These are phyloP conservation scores for Polymixis lichenea DNA, from an alignment of 2,888 invertebrate genomes.

Conservation along the genomic window DNA sequence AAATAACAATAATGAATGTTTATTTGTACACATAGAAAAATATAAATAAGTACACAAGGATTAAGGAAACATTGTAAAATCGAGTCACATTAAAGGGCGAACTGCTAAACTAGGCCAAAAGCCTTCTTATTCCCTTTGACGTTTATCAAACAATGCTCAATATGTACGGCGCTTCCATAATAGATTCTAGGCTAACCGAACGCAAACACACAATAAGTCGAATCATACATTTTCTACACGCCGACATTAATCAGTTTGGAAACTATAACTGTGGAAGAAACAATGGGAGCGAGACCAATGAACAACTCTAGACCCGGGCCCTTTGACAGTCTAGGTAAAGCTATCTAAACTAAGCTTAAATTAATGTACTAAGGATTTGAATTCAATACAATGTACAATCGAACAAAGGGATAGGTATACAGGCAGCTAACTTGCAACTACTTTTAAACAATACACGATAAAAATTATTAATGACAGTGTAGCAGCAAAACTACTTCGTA, in stretches of 20 bases:
- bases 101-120: too few relatives aligned
- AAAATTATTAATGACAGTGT: too few relatives aligned
- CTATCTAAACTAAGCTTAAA: constrained; percentile 45
- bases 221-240: constrained; percentile 51
- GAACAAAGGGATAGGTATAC: constrained; percentile 13
- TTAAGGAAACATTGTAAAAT: too few relatives aligned
- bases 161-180: constrained; percentile 17
- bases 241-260: constrained; percentile 47
- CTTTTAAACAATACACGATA: neutral
- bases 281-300: constrained; percentile 50
- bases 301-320: constrained; percentile 38
- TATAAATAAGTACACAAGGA: too few relatives aligned
- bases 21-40: too few relatives aligned
- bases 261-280: constrained; percentile 58
- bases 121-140: neutral
- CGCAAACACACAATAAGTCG: constrained; percentile 31
- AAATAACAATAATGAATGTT: too few relatives aligned
- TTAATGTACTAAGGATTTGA: constrained; percentile 57
- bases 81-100: too few relatives aligned
- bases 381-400: constrained; percentile 46
- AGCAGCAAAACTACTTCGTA: neutral
- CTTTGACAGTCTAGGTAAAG: constrained; percentile 37
- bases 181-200: constrained; percentile 18
- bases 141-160: constrained; percentile 10
- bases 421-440: neutral